phyloP scores from a whole-genome alignment of 1,140 invertebrate species.

The Diprion similis region DNA sequence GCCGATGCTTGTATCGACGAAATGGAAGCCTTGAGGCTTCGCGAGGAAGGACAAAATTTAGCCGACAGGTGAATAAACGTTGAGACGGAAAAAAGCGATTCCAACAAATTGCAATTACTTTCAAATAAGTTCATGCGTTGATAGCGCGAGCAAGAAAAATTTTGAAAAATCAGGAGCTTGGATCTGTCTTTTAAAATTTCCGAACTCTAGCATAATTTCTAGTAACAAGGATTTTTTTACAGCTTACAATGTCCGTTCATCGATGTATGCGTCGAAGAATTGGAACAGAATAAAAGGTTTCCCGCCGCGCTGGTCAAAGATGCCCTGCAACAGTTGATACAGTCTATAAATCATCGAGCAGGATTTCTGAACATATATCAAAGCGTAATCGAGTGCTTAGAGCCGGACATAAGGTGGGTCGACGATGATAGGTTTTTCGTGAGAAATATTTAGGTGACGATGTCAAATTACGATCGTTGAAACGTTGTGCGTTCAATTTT shows the following conservation, averaged over 20 bases:
- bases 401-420: slow-evolving; percentile 84
- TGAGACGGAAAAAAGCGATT: slow-evolving; percentile 27
- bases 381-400: slow-evolving; percentile 78
- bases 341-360: slow-evolving; percentile 76
- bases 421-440: slow-evolving; percentile 17
- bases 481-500: no score
- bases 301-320: slow-evolving; percentile 70
- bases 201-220: no score
- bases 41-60: slow-evolving; percentile 89
- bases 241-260: slow-evolving; percentile 89
- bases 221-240: slow-evolving; percentile 28
- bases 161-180: no score
- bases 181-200: no score
- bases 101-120: not conserved
- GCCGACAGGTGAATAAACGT: slow-evolving; percentile 74
- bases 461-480: no score
- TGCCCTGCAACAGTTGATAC: slow-evolving; percentile 76
- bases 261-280: slow-evolving; percentile 77
- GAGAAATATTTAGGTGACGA: not conserved
- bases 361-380: slow-evolving; percentile 77
- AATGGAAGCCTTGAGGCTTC: slow-evolving; percentile 80
- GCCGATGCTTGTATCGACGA: slow-evolving; percentile 85
- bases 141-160: no score
- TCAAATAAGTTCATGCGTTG: no score
- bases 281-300: slow-evolving; percentile 66